phyloP scores from a whole-genome alignment of 2,797 vertebrate species.

The Huso huso region DNA sequence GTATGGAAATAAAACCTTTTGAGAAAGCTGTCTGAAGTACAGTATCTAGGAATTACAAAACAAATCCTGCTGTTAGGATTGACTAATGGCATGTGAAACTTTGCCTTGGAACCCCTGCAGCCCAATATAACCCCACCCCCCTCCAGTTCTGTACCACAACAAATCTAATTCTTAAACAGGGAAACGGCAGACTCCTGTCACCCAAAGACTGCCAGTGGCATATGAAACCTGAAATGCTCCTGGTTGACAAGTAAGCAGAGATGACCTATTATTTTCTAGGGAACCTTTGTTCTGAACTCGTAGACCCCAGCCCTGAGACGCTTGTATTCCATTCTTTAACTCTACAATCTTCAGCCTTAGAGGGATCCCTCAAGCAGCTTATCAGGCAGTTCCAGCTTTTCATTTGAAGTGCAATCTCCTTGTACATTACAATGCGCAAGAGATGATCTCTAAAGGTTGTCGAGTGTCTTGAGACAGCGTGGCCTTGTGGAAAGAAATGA shows the following conservation, averaged over 20 bases:
- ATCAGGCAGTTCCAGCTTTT: slow-evolving; percentile 3
- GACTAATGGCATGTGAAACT: too few species aligned
- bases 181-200: neutral
- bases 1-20: too few species aligned
- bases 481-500: neutral
- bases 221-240: neutral
- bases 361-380: neutral
- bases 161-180: neutral
- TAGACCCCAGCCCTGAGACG: neutral
- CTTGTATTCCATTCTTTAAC: neutral
- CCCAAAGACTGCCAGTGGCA: neutral
- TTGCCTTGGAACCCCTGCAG: too few species aligned
- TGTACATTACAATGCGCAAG: neutral
- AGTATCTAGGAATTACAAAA: too few species aligned
- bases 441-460: slow-evolving; percentile 5
- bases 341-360: neutral
- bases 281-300: neutral
- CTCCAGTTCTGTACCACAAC: too few species aligned
- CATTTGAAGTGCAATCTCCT: slow-evolving; percentile 3
- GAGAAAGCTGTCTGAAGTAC: too few species aligned
- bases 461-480: neutral
- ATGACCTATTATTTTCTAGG: neutral
- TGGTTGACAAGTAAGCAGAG: neutral
- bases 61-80: too few species aligned
- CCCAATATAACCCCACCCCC: too few species aligned